phyloP scores from a whole-genome alignment of 2,797 vertebrate species.

The Gymnothorax reevesii region DNA sequence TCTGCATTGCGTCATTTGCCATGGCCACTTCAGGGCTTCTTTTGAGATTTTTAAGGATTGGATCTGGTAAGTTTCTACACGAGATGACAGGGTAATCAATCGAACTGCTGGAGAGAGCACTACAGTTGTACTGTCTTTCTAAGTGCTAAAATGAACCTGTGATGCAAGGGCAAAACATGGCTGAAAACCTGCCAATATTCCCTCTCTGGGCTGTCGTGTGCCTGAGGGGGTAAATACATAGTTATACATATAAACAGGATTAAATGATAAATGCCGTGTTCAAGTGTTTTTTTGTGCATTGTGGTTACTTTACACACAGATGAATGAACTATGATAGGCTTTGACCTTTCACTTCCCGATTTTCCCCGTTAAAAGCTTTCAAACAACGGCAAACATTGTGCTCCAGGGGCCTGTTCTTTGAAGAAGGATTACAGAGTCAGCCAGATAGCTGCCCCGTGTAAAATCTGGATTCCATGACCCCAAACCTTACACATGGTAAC shows the following conservation, averaged over 20 bases:
- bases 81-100: conserved; percentile 11
- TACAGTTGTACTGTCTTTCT: neutral
- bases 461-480: too few relatives aligned
- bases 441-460: too few relatives aligned
- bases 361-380: neutral
- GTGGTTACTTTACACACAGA: neutral
- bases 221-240: neutral
- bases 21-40: neutral
- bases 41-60: neutral
- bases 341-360: neutral
- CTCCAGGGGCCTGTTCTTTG: neutral
- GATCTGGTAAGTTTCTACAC: neutral
- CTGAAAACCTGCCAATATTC: neutral
- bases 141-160: neutral
- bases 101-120: neutral
- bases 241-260: neutral
- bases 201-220: neutral
- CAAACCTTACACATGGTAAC: too few relatives aligned
- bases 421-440: too few relatives aligned
- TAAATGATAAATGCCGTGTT: neutral
- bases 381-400: neutral
- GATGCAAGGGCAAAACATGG: neutral
- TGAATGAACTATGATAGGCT: neutral
- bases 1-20: neutral
- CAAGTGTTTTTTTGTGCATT: neutral